Conservation (phyloP, 2,113 vertebrate genomes). For the Bubalus kerabau region DNA sequence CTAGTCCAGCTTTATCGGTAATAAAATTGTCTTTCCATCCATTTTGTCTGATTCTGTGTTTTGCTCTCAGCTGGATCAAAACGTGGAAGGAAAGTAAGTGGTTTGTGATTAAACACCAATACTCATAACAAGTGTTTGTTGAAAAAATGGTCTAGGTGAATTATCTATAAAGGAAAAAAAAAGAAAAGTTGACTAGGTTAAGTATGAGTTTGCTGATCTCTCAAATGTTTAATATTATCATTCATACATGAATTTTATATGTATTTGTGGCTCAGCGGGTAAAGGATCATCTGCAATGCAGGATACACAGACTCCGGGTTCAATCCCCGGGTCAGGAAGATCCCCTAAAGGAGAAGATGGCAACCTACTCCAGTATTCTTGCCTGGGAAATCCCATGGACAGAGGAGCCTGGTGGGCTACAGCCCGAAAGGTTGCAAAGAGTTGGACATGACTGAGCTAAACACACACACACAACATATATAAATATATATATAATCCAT, state of each 20-base stretch:
- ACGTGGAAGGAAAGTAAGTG: background rate
- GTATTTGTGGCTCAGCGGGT: background rate
- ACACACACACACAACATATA: background rate
- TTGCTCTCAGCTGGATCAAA: constrained; percentile 16
- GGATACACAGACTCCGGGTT: background rate
- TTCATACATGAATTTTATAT: background rate
- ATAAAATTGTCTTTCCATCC: background rate
- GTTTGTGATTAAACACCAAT: background rate
- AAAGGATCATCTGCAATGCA: background rate
- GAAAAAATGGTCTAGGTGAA: background rate
- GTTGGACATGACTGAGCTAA: background rate
- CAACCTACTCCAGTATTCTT: background rate
- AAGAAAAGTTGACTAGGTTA: background rate
- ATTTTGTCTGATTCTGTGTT: constrained; percentile 5
- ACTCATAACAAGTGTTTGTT: background rate
- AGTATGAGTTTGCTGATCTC: background rate
- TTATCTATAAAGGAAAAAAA: background rate
- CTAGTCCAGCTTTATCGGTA: background rate
- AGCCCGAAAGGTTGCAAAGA: background rate
- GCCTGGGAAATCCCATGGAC: background rate
- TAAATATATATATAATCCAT: background rate
- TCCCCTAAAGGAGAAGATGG: background rate
- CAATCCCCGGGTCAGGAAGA: background rate
- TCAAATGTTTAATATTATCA: background rate
- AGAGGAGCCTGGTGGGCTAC: background rate